A percentile compares a stretch with the other conserved stretches of the same genome.
These are phyloP conservation scores for Aleiodes alternator DNA, from an alignment of 2,888 invertebrate species.

Conservation along the genomic window DNA sequence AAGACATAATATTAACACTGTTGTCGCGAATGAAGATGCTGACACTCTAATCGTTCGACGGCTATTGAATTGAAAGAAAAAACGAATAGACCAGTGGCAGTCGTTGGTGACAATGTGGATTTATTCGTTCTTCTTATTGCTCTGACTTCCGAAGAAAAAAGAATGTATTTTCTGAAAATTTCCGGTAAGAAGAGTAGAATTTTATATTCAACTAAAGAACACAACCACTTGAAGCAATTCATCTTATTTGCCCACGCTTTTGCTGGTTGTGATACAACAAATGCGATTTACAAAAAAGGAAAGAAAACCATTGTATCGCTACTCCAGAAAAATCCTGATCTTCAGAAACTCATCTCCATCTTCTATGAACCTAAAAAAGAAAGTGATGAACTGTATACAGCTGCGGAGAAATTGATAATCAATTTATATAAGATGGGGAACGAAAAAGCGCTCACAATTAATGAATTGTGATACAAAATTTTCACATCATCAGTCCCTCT, in stretches of 20 bases:
- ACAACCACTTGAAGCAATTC: not conserved
- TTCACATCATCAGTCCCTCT: not conserved
- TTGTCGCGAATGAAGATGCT: constrained; percentile 41
- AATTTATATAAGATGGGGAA: not conserved
- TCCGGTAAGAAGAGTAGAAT: not conserved
- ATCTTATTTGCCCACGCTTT: constrained; percentile 35
- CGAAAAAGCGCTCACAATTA: not conserved
- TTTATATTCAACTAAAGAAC: not conserved
- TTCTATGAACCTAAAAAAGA: not conserved
- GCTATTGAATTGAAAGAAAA: not conserved
- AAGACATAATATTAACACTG: constrained; percentile 30
- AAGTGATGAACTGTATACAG: not conserved
- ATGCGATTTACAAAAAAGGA: constrained; percentile 37
- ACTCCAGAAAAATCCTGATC: not conserved
- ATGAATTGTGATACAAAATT: constrained; percentile 17
- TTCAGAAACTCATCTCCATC: not conserved
- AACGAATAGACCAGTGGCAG: not conserved
- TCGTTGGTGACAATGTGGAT: constrained; percentile 11
- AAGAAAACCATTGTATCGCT: constrained; percentile 16
- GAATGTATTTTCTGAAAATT: constrained; percentile 11
- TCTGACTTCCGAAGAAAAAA: not conserved
- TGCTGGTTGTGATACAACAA: too few relatives aligned
- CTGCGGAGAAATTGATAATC: not conserved
- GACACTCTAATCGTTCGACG: constrained; percentile 10
- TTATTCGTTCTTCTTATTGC: constrained; percentile 15